Percentiles rank a stretch among this genome's conserved stretches.
phyloP scores from a whole-genome alignment of 2,113 vertebrate species.

The Actenoides lindsayi region DNA sequence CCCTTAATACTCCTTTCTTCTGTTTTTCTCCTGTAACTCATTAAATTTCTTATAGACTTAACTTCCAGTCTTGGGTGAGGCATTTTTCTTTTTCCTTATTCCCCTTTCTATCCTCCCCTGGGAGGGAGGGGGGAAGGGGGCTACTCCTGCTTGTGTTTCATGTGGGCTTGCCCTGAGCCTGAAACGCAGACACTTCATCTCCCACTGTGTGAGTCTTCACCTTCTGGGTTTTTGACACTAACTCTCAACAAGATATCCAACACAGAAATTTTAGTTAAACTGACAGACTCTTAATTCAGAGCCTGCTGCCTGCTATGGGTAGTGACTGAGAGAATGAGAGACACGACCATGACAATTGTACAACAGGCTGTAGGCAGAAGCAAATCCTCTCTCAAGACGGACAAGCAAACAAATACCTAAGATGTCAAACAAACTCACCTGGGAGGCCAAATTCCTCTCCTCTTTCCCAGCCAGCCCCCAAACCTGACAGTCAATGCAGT shows the following conservation, averaged over 20 bases:
- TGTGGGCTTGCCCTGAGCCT: too few relatives aligned
- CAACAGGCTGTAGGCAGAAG: not conserved
- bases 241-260: not conserved
- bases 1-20: too few relatives aligned
- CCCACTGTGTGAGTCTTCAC: not conserved
- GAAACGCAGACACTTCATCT: not conserved
- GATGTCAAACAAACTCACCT: not conserved
- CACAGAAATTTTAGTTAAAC: not conserved
- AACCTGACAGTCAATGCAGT: not conserved
- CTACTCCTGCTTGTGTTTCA: too few relatives aligned
- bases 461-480: not conserved
- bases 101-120: too few relatives aligned
- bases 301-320: not conserved
- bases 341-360: not conserved
- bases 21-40: too few relatives aligned
- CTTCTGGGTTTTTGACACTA: not conserved
- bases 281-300: not conserved
- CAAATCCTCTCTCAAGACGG: not conserved
- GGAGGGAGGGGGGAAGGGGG: too few relatives aligned
- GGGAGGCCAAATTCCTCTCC: not conserved
- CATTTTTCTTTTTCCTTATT: too few relatives aligned
- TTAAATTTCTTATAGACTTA: too few relatives aligned
- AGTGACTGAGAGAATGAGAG: not conserved
- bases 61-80: too few relatives aligned
- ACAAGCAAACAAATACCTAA: not conserved